Evolutionary conservation across 2,113 vertebrate species (phyloP).

Genomic region (Hippoglossus stenolepis): DNA sequence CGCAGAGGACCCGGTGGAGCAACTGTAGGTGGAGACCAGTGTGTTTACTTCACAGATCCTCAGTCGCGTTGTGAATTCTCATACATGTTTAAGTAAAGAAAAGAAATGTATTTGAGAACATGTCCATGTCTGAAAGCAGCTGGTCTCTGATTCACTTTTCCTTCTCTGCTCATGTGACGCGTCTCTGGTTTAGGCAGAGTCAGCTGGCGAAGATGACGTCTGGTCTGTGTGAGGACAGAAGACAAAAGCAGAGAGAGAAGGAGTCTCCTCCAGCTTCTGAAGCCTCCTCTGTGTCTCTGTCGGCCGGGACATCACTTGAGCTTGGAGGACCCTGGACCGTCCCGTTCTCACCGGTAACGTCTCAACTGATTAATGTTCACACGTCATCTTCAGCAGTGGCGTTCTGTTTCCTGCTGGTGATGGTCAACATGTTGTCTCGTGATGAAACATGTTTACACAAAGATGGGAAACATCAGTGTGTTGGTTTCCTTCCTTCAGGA

Average conservation of each 20-base stretch:
- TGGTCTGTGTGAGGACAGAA: conserved; percentile 59
- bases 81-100: too few relatives aligned
- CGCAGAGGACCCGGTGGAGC: conserved; percentile 74
- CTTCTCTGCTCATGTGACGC: neutral
- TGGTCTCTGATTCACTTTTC: too few relatives aligned
- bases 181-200: conserved; percentile 71
- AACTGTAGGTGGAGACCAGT: conserved; percentile 72
- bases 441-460: too few relatives aligned
- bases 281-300: conserved; percentile 56
- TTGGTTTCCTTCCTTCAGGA: conserved; percentile 35
- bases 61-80: too few relatives aligned
- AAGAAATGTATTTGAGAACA: too few relatives aligned
- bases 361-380: neutral
- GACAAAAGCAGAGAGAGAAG: conserved; percentile 57
- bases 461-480: neutral
- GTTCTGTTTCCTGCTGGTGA: neutral
- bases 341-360: conserved; percentile 36
- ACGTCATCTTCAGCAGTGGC: conserved; percentile 26
- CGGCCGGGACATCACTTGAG: conserved; percentile 3
- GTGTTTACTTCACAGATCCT: too few relatives aligned
- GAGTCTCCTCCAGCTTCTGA: conserved; percentile 53
- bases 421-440: neutral
- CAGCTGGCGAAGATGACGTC: conserved; percentile 79
- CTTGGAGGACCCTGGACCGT: conserved; percentile 45
- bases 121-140: too few relatives aligned